These are phyloP conservation scores for Coregonus sp. DNA, from an alignment of 2,797 vertebrate species.

Conservation along the genomic window DNA sequence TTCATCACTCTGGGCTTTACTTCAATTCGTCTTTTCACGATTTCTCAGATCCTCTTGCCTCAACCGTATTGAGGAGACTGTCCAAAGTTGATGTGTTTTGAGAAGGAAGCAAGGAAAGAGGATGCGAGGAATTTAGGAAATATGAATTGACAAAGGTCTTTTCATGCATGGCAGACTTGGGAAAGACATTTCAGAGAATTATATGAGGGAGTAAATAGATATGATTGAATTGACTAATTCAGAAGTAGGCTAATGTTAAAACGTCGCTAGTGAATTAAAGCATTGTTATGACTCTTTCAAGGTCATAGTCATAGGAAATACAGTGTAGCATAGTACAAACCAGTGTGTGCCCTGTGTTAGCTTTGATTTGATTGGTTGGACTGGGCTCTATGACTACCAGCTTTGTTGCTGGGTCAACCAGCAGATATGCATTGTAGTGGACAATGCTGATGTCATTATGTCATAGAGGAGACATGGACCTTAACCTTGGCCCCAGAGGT, in stretches of 20 bases:
- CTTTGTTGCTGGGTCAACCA: neutral
- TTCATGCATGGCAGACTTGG: too few species aligned
- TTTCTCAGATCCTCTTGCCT: too few species aligned
- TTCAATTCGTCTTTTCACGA: neutral
- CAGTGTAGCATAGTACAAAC: neutral
- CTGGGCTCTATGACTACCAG: neutral
- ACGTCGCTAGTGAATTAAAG: neutral
- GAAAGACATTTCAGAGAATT: too few species aligned
- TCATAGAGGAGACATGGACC: neutral
- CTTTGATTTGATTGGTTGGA: conserved; percentile 2
- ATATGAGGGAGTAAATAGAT: too few species aligned
- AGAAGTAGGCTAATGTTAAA: neutral
- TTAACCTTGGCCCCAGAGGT: neutral
- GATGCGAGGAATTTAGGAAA: too few species aligned
- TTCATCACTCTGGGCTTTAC: neutral
- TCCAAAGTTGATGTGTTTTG: too few species aligned
- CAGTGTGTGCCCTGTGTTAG: neutral
- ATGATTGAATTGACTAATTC: neutral
- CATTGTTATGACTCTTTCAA: neutral
- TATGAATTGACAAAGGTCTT: too few species aligned
- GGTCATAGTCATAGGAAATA: neutral
- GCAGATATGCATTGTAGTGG: neutral
- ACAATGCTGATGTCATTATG: neutral
- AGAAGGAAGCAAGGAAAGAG: too few species aligned
- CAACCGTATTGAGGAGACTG: too few species aligned